Conservation (phyloP, 2,888 invertebrate species). For the Terebella lapidaria region DNA sequence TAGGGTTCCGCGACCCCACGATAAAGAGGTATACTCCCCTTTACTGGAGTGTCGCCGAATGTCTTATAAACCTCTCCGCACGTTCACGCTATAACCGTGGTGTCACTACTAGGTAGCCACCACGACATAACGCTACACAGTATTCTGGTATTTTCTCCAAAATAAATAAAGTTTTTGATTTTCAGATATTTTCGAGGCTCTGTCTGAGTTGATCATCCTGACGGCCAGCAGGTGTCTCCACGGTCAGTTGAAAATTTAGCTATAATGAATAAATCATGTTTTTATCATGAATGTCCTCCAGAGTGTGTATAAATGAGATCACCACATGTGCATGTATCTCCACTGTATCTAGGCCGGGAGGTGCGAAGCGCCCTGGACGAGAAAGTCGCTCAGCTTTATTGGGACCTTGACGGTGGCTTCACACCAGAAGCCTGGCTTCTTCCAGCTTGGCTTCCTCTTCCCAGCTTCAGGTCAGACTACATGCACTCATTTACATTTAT, state of each 20-base stretch:
- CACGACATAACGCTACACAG: too few species aligned
- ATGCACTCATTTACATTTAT: not conserved
- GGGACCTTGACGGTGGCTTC: conserved; percentile 43
- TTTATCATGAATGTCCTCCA: not conserved
- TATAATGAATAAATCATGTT: too few species aligned
- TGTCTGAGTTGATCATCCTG: conserved; percentile 42
- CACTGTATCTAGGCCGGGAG: conserved; percentile 30
- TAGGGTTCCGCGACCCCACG: too few species aligned
- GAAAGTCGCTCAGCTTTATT: conserved; percentile 37
- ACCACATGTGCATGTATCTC: not conserved
- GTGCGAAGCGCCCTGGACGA: conserved; percentile 34
- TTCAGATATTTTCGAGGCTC: conserved; percentile 37
- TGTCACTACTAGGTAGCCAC: too few species aligned
- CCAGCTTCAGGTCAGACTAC: conserved; percentile 37
- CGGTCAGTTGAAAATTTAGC: conserved; percentile 31
- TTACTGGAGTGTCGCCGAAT: too few species aligned
- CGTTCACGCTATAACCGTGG: too few species aligned
- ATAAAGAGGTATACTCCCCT: too few species aligned
- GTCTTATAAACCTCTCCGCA: too few species aligned
- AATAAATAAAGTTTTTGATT: not conserved
- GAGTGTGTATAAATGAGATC: not conserved
- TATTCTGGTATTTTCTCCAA: not conserved
- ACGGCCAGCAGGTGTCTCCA: conserved; percentile 45
- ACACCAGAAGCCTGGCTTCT: conserved; percentile 39
- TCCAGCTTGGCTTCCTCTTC: conserved; percentile 43